Percentiles rank a stretch among this genome's conserved stretches.
These are phyloP conservation scores for Rotaria magnacalcarata DNA, from an alignment of 2,888 invertebrate species.

Conservation along the genomic window DNA sequence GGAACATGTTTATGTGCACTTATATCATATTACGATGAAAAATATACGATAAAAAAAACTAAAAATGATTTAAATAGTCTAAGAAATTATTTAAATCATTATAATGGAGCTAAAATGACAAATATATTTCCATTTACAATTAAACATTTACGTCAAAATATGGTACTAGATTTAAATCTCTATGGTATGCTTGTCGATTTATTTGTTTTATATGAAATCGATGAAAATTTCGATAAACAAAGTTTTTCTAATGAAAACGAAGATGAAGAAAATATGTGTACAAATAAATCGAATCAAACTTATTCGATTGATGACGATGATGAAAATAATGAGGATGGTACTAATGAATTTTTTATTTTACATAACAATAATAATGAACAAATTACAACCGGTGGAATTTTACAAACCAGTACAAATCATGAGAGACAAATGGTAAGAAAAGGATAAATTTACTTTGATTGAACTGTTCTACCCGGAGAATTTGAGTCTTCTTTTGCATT, in stretches of 20 bases:
- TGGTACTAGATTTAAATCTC: background rate
- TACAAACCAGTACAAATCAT: slow-evolving; percentile 28
- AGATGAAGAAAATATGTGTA: slow-evolving; percentile 10
- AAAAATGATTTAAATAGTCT: background rate
- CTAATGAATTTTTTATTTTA: slow-evolving; percentile 16
- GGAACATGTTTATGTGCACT: slow-evolving; percentile 2
- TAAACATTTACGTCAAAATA: background rate
- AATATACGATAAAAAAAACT: background rate
- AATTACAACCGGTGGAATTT: background rate
- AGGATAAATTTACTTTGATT: no score
- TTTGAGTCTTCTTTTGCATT: no score
- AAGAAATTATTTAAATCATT: slow-evolving; percentile 20
- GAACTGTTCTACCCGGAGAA: no score
- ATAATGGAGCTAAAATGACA: background rate
- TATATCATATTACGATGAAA: slow-evolving; percentile 19
- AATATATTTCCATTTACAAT: slow-evolving; percentile 25
- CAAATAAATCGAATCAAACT: background rate
- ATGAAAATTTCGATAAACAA: slow-evolving; percentile 6
- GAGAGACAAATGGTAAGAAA: background rate
- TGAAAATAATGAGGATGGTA: slow-evolving; percentile 9
- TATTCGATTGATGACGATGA: slow-evolving; percentile 27
- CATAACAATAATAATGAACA: background rate
- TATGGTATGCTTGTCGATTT: background rate
- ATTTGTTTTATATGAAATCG: slow-evolving; percentile 25
- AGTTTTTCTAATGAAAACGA: background rate